Evolutionary conservation across 2,797 vertebrate species (phyloP).

Genomic region (Fringilla coelebs): DNA sequence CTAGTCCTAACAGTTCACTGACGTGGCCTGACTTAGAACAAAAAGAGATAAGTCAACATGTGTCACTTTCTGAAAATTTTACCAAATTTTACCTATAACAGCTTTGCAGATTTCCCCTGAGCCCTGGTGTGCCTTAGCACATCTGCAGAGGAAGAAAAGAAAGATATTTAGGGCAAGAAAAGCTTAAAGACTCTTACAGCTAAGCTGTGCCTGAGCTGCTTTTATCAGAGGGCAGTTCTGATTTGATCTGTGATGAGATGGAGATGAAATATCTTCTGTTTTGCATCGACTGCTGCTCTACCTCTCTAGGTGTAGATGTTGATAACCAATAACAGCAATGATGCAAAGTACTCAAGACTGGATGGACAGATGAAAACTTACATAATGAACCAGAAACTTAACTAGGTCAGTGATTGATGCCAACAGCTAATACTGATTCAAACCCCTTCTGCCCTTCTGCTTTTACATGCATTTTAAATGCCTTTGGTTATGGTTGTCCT

Average conservation of each 20-base stretch:
- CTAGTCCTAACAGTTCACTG: not conserved
- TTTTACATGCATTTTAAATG: not conserved
- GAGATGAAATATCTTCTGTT: not conserved
- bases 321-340: not conserved
- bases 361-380: not conserved
- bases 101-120: not conserved
- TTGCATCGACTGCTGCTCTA: not conserved
- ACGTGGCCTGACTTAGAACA: not conserved
- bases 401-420: not conserved
- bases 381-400: not conserved
- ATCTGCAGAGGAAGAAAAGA: not conserved
- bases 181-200: not conserved
- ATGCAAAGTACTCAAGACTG: not conserved
- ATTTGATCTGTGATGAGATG: not conserved
- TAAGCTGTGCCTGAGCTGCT: not conserved
- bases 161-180: not conserved
- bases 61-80: not conserved
- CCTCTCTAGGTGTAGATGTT: not conserved
- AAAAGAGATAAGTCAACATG: not conserved
- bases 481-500: not conserved
- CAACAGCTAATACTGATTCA: not conserved
- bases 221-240: not conserved
- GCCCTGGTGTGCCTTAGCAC: not conserved
- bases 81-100: not conserved
- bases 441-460: not conserved